These are phyloP conservation scores for Anodontia alba DNA, from an alignment of 2,888 invertebrate genomes.

Conservation along the genomic window DNA sequence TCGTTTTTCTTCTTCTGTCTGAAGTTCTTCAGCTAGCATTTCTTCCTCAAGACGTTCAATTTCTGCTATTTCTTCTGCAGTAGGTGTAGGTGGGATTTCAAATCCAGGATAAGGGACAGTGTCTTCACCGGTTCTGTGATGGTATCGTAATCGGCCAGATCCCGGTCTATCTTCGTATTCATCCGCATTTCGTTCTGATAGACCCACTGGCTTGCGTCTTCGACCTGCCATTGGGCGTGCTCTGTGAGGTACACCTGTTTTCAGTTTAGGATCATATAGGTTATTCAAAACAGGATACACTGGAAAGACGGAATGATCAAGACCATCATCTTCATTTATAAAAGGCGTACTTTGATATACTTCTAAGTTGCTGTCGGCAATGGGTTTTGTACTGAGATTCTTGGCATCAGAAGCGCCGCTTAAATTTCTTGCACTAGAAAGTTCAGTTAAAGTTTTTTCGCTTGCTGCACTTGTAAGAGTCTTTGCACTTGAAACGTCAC, in stretches of 20 bases:
- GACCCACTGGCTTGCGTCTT: slow-evolving; percentile 4
- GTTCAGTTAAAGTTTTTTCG: too few relatives aligned
- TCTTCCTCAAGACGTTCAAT: slow-evolving; percentile 18
- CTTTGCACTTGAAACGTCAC: not conserved
- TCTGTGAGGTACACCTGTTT: not conserved
- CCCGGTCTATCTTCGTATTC: slow-evolving; percentile 28
- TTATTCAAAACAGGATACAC: slow-evolving; percentile 36
- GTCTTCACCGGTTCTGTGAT: slow-evolving; percentile 52
- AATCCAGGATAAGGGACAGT: slow-evolving; percentile 56
- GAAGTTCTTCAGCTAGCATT: slow-evolving; percentile 9
- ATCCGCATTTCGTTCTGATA: not conserved
- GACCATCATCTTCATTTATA: slow-evolving; percentile 46
- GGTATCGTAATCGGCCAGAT: slow-evolving; percentile 50
- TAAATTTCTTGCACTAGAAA: not conserved
- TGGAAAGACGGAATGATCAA: slow-evolving; percentile 15
- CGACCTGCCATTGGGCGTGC: slow-evolving; percentile 27
- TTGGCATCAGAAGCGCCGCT: too few relatives aligned
- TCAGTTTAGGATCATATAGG: slow-evolving; percentile 2
- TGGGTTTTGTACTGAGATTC: not conserved
- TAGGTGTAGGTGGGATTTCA: slow-evolving; percentile 59
- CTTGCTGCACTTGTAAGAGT: too few relatives aligned
- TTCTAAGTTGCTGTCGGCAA: not conserved
- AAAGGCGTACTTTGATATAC: slow-evolving; percentile 21
- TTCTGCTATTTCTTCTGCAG: slow-evolving; percentile 30
- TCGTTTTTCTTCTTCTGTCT: slow-evolving; percentile 22